Conservation (phyloP, 2,113 vertebrate genomes). For the Strix uralensis region DNA sequence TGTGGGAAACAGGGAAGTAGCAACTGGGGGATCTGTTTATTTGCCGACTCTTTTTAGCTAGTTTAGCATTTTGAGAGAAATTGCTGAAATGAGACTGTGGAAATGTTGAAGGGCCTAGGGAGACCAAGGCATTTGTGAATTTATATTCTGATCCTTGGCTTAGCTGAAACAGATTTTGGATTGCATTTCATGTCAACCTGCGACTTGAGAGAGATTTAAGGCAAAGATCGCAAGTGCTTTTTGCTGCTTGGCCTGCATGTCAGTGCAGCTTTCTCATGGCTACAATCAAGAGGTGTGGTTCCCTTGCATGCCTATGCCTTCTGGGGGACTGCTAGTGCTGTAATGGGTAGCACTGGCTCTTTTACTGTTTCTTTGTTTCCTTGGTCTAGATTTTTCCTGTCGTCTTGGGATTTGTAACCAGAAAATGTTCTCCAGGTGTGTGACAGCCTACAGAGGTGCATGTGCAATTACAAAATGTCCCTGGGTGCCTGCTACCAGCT, state of each 20-base stretch:
- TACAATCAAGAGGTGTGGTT: background rate
- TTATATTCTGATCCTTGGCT: background rate
- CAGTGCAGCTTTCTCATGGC: background rate
- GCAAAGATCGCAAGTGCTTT: background rate
- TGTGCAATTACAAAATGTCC: background rate
- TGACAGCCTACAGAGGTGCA: background rate
- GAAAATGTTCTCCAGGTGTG: background rate
- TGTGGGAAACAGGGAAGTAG: background rate
- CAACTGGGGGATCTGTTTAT: background rate
- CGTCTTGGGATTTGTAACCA: background rate
- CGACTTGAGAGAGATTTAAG: background rate
- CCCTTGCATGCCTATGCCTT: background rate
- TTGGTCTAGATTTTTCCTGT: background rate
- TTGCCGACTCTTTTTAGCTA: background rate
- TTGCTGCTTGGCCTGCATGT: background rate
- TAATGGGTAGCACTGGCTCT: background rate
- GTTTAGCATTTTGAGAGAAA: background rate
- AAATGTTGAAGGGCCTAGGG: background rate
- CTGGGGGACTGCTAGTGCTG: background rate
- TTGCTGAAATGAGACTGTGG: background rate
- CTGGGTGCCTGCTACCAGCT: conserved; percentile 24
- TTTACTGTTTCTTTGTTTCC: background rate
- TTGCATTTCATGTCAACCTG: background rate
- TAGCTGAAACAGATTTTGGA: background rate
- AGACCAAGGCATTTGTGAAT: background rate